Conservation (phyloP, 2,888 invertebrate genomes). For the Aphrophora alni region DNA sequence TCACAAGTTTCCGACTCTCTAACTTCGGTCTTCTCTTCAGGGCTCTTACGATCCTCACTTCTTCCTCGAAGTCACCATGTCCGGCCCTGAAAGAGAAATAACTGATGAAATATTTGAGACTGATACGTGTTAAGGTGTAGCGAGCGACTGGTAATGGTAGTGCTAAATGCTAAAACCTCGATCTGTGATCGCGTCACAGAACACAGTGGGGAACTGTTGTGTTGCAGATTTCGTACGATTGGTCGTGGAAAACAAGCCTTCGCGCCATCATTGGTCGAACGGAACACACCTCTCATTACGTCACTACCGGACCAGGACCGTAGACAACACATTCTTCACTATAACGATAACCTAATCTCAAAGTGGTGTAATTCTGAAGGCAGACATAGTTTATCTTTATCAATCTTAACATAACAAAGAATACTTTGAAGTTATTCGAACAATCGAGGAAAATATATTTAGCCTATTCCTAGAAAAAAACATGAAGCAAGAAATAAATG, state of each 20-base stretch:
- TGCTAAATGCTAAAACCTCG: neutral
- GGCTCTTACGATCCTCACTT: neutral
- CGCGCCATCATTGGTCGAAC: neutral
- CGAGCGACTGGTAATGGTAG: neutral
- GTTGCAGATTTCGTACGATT: neutral
- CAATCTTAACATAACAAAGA: no score
- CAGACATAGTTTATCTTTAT: neutral
- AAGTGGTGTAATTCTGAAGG: neutral
- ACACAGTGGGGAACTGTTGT: neutral
- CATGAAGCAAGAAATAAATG: no score
- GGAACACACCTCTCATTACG: neutral
- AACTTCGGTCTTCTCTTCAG: neutral
- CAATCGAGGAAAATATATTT: no score
- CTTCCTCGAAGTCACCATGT: neutral
- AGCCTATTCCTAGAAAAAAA: no score
- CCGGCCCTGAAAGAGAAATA: neutral
- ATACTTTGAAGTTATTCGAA: no score
- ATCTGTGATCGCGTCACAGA: neutral
- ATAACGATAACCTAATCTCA: neutral
- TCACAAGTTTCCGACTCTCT: no score
- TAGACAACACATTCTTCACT: neutral
- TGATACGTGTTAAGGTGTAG: no score
- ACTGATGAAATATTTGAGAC: no score
- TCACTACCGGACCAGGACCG: conserved; percentile 1
- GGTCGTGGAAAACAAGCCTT: neutral